phyloP scores from a whole-genome alignment of 1,140 invertebrate genomes.

The Drosophila fuyamai region DNA sequence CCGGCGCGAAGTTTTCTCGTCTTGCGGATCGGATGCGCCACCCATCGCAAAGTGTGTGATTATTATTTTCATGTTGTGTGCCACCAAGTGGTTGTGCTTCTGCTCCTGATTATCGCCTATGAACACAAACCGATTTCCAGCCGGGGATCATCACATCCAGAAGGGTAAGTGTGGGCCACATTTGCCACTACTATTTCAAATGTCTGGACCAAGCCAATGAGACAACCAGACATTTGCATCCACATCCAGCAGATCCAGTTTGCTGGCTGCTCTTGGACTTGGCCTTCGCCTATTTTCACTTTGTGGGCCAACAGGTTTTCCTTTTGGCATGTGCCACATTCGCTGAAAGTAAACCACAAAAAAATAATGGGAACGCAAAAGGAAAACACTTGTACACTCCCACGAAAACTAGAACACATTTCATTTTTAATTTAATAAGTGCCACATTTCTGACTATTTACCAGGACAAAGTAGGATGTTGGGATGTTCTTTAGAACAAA shows the following conservation, averaged over 20 bases:
- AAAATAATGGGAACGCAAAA: conserved; percentile 26
- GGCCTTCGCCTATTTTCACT: conserved; percentile 73
- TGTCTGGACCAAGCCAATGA: too few relatives aligned
- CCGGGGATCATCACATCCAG: background rate
- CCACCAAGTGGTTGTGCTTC: background rate
- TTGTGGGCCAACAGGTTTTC: conserved; percentile 49
- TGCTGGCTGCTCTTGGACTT: conserved; percentile 30
- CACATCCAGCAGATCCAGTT: conserved; percentile 31
- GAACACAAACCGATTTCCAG: background rate
- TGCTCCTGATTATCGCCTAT: background rate
- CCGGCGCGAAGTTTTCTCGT: conserved; percentile 1
- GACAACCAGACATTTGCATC: conserved; percentile 15
- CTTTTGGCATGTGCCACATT: conserved; percentile 71
- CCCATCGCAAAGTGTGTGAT: conserved; percentile 6
- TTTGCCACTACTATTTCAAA: background rate
- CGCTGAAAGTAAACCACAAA: conserved; percentile 64
- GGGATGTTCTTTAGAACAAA: too few relatives aligned
- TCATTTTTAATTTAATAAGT: background rate
- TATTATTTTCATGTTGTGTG: background rate
- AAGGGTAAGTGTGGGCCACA: conserved; percentile 7
- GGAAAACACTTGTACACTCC: conserved; percentile 1
- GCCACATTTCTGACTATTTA: too few relatives aligned
- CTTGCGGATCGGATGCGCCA: background rate
- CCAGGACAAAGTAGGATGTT: too few relatives aligned
- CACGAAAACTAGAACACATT: conserved; percentile 5